A percentile compares a stretch with the other conserved stretches of the same genome.
Conservation (phyloP, 2,888 invertebrate species). For the Drosophila rubida region DNA sequence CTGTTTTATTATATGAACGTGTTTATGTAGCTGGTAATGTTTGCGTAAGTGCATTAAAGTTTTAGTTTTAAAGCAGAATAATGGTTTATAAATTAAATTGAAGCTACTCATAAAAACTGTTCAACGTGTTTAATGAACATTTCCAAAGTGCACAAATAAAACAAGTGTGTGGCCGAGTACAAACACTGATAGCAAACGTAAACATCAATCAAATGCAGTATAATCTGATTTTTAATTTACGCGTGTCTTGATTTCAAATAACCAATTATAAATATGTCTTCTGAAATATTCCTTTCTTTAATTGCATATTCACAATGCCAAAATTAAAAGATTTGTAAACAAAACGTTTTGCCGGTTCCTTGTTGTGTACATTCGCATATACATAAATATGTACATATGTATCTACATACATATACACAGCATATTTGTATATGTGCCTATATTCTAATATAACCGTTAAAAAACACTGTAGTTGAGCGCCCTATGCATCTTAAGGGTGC, state of each 20-base stretch:
- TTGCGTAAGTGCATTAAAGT: constrained; percentile 16
- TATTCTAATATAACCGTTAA: background rate
- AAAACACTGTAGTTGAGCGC: background rate
- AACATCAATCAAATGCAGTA: background rate
- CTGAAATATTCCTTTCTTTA: too few species aligned
- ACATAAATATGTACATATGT: too few species aligned
- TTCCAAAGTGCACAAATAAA: background rate
- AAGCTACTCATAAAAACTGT: background rate
- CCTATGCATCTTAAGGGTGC: background rate
- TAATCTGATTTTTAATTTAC: constrained; percentile 1
- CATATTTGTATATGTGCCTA: background rate
- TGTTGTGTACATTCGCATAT: too few species aligned
- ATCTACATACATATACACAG: too few species aligned
- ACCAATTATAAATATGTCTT: too few species aligned
- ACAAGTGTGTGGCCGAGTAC: background rate
- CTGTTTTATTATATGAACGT: constrained; percentile 18
- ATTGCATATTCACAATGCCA: too few species aligned
- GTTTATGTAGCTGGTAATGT: constrained; percentile 6
- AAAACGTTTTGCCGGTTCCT: background rate
- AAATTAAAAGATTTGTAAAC: too few species aligned
- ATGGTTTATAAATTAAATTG: background rate
- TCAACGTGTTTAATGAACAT: background rate
- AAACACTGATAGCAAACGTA: background rate
- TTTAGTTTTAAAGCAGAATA: constrained; percentile 3
- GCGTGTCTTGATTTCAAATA: background rate